Conservation (phyloP, 2,113 vertebrate genomes). For the Phycodurus eques region DNA sequence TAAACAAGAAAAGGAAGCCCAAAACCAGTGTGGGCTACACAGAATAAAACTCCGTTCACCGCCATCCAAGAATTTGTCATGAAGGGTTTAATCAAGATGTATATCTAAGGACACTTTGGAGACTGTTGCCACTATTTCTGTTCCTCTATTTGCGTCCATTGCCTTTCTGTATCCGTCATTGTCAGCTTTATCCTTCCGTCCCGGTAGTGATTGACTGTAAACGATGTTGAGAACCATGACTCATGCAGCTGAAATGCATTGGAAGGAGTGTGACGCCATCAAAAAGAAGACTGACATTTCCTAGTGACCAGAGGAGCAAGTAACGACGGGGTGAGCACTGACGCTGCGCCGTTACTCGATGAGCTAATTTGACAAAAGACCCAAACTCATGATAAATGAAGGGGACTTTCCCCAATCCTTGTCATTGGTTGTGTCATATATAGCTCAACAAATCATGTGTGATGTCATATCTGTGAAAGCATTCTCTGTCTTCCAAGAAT, state of each 20-base stretch:
- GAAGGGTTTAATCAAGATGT: slow-evolving; percentile 26
- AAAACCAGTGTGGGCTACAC: slow-evolving; percentile 5
- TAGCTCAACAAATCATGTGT: slow-evolving; percentile 10
- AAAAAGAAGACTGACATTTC: slow-evolving; percentile 15
- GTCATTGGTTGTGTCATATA: slow-evolving; percentile 16
- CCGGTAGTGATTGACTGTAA: slow-evolving; percentile 38
- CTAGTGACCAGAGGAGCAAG: slow-evolving; percentile 2
- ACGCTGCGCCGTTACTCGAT: background rate
- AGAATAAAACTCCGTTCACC: slow-evolving; percentile 9
- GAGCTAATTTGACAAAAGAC: background rate
- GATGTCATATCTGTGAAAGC: slow-evolving; percentile 28
- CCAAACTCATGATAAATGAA: background rate
- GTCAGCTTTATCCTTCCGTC: slow-evolving; percentile 18
- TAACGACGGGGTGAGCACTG: background rate
- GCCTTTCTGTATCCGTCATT: slow-evolving; percentile 21
- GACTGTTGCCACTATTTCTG: slow-evolving; percentile 13
- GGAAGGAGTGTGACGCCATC: slow-evolving; percentile 8
- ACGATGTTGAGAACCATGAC: slow-evolving; percentile 44
- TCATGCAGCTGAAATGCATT: slow-evolving; percentile 42
- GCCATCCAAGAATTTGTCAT: slow-evolving; percentile 27
- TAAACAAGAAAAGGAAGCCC: slow-evolving; percentile 23
- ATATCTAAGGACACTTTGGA: slow-evolving; percentile 8
- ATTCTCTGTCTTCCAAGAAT: slow-evolving; percentile 38
- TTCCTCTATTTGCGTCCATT: slow-evolving; percentile 12
- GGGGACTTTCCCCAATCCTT: background rate